Evolutionary conservation across 2,797 vertebrate species (phyloP), one percentile per base, ranked within the genome.

Genomic region (Pseudotriccus pelzelni): DNA sequence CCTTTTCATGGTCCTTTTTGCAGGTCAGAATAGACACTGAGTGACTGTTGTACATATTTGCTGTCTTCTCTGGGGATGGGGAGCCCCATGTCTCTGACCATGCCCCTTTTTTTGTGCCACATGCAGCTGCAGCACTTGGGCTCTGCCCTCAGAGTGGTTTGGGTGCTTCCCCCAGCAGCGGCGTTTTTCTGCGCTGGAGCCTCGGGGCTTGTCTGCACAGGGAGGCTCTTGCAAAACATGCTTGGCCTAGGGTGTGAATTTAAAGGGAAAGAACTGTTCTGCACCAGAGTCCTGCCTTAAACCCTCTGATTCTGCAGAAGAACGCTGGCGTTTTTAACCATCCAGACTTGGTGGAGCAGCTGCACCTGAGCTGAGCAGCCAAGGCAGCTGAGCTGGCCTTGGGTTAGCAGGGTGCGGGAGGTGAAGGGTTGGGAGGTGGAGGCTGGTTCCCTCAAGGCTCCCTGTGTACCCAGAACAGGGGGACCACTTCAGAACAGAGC

Each of bases 201-300:
- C 96, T 90, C 37, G 0, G 91, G 94, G 95, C 96, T 96, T 97
- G 94, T 96, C 94, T 97, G 92, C 90, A 93, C 90, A 94, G 75
- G 77, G 94, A 95, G 84, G 27, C 84, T 95, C 92, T 97, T 97
- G 93, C 96, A 97, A 96, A 96, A 97, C 89, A 89, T 22, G 63
- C 93, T 93, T 64, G 85, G 92, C 86, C 93, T 32, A 80, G 93
- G 90, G 86, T 96, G 93, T 93, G 93, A 95, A 93, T 95, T 94
- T 95, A 97, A 97, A 96, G 94, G 49, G 84, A 70, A 93, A 94
- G 84, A 30, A 12, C 67, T 82, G 16, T 56, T 93, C 77, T 82
- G 41, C 55, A 79, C 30, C 52, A 80, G 49, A 78, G 69, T 74
- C 44, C 84, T 93, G 64, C 68, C 59, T 58, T 24, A 39, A 82